A percentile compares a stretch with the other conserved stretches of the same genome.
phyloP scores from a whole-genome alignment of 2,888 invertebrate species.

The Dione vanillae region DNA sequence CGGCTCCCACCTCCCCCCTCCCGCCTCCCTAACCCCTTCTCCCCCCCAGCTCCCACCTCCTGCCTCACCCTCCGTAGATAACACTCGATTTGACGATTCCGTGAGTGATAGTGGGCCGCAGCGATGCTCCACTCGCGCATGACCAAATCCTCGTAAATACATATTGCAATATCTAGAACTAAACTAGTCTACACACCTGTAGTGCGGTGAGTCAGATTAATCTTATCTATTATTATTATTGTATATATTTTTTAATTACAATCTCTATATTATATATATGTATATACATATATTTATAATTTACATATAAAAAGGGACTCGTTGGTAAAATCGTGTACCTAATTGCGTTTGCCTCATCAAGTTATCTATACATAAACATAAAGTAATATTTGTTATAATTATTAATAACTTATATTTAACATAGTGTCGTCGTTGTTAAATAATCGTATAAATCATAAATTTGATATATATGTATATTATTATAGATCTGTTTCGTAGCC shows the following conservation, averaged over 20 bases:
- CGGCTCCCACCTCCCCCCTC: slow-evolving; percentile 42
- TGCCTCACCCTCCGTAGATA: slow-evolving; percentile 45
- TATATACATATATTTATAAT: too few species aligned
- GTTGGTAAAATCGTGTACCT: neutral
- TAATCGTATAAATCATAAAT: too few species aligned
- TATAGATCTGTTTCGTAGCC: too few species aligned
- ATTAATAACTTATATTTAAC: too few species aligned
- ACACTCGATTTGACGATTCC: slow-evolving; percentile 51
- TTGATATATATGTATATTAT: too few species aligned
- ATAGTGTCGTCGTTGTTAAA: neutral
- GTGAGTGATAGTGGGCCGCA: slow-evolving; percentile 53
- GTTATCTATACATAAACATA: too few species aligned
- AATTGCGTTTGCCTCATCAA: neutral
- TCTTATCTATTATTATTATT: slow-evolving; percentile 4
- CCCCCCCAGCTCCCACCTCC: slow-evolving; percentile 42
- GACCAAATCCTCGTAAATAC: slow-evolving; percentile 32
- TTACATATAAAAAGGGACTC: neutral
- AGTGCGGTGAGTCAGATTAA: slow-evolving; percentile 37
- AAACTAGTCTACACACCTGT: slow-evolving; percentile 7
- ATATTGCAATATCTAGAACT: slow-evolving; percentile 35
- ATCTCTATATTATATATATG: neutral
- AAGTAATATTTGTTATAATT: too few species aligned
- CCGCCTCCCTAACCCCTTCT: slow-evolving; percentile 44
- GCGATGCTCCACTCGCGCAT: slow-evolving; percentile 47
- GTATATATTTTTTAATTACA: neutral